Conservation (phyloP, 37 sponge, comb jelly and placozoan genomes). For the Cliona cf. orientalis region DNA sequence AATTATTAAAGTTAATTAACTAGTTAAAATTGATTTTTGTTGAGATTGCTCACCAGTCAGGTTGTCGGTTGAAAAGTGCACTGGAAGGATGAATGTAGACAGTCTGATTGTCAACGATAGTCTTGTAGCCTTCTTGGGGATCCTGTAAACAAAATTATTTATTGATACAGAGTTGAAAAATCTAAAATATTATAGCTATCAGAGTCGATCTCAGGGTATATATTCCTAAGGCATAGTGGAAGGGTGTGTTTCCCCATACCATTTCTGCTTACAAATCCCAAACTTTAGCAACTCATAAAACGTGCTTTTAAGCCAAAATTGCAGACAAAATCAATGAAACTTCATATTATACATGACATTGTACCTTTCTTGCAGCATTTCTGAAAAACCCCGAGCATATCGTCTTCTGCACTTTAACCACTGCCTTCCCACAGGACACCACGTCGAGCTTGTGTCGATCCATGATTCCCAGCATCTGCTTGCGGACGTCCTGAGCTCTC, state of each 20-base stretch:
- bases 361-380: constrained; percentile 92
- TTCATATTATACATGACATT: no score
- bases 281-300: neutral
- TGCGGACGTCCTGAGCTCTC: constrained; percentile 91
- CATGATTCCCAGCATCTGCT: constrained; percentile 99
- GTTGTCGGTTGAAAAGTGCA: constrained; percentile 95
- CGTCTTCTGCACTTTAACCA: constrained; percentile 93
- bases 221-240: no score
- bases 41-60: constrained; percentile 91
- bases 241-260: no score
- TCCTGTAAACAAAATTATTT: constrained; percentile 77
- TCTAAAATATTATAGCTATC: no score
- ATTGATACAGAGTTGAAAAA: no score
- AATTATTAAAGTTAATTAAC: neutral
- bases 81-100: constrained; percentile 97
- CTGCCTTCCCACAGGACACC: constrained; percentile 90
- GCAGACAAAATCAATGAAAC: neutral
- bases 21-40: no score
- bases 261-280: no score
- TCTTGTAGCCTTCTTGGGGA: constrained; percentile 98
- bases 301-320: neutral
- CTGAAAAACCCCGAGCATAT: constrained; percentile 96
- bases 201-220: no score
- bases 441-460: constrained; percentile 98
- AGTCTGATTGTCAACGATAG: constrained; percentile 91